Base-by-base conservation (phyloP, 2,797 vertebrate species). In the Ispidina picta region DNA sequence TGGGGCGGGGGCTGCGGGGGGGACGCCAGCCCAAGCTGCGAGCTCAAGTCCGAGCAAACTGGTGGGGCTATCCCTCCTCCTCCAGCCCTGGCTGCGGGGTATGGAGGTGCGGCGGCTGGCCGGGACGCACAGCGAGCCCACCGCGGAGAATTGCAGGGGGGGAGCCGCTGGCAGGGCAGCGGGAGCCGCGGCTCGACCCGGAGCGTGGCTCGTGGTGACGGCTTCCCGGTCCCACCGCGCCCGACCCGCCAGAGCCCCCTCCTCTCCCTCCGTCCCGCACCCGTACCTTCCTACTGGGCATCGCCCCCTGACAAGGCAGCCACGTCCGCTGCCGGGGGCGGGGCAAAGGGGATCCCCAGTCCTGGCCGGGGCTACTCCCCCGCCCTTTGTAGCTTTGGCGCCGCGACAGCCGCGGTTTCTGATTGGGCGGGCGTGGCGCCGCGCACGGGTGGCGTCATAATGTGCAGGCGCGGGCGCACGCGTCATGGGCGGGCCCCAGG, bases 201-300 rank as follows among this genome's bases (percentile, higher is more conserved):
- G 8, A 33, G 15, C 17, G 9, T 4, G 39, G 5, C 7, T 13
- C 20, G 1, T 8, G 4, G 19, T 39, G 3, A 15, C 13, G 4
- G 8, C 28, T 1, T 49, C 48, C 48, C 23, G 14, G 23, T 49
- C 21, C 41, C 21, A 21, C n/a, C 52, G 12, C 26, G 12, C 28
- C 9, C 29, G 13, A 1, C 37, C 46, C 52, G 12, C 41, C 31
- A 0, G 5, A 28, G 23, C 70, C 31, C 31, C 46, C 17, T 29
- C 9, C 22, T 15, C 4, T 7, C 3, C 49, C 43, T 23, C 21
- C 46, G 10, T 49, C 48, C 48, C 58, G 33, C 49, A n/a, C 69
- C 15, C 48, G 41, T 96, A 96, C 96, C 96, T 96, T 96, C 83
- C 89, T 74, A 62, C 63, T 8, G 69, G 90, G 62, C 95, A 96